Evolutionary conservation across 1,140 invertebrate genomes (phyloP).

Genomic region (Drosophila oshimai): DNA sequence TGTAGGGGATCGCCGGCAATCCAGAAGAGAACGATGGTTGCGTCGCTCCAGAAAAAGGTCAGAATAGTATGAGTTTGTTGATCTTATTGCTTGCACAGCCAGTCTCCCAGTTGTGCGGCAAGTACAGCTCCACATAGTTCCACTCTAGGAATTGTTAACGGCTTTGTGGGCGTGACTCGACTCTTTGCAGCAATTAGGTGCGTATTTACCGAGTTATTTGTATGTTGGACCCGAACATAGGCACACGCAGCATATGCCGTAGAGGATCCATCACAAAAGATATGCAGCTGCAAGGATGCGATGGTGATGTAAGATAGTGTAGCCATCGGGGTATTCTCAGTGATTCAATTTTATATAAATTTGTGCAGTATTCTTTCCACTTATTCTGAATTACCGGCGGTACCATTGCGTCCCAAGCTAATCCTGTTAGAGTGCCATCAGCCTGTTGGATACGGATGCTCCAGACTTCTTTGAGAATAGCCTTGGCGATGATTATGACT

Average conservation of each 20-base stretch:
- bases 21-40: too few species aligned
- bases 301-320: background rate
- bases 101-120: background rate
- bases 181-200: too few species aligned
- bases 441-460: background rate
- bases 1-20: background rate
- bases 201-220: too few species aligned
- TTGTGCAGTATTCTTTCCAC: background rate
- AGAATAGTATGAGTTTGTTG: background rate
- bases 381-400: background rate
- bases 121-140: too few species aligned
- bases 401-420: background rate
- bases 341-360: too few species aligned
- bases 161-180: too few species aligned
- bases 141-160: too few species aligned
- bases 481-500: too few species aligned
- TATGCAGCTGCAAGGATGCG: background rate
- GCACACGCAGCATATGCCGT: too few species aligned
- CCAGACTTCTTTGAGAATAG: background rate
- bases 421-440: background rate
- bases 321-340: too few species aligned
- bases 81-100: background rate
- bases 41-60: too few species aligned
- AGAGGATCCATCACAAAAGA: background rate
- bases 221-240: too few species aligned